Evolutionary conservation across 1,140 invertebrate species (phyloP), one percentile per base, ranked within the genome.

Genomic region (Drosophila subobscura): DNA sequence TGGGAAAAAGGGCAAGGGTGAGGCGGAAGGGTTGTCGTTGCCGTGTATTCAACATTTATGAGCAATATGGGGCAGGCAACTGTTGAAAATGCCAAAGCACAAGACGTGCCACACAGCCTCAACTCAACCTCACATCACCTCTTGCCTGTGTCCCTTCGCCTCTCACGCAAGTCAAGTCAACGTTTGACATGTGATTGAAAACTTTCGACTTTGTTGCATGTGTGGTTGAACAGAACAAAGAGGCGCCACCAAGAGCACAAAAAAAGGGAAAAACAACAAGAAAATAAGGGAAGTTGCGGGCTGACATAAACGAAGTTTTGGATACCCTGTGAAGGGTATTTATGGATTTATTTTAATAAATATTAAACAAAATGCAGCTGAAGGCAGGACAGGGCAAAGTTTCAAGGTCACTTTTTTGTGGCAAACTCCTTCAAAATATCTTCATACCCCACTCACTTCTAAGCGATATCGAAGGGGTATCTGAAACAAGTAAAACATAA

Each of bases 111-210:
- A 37, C 33, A 37, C 33, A 12, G 33, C 33, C 10, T 12, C 33
- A 37, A 3, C 51, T 12, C 61, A 6, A 27, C 25, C 57, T 40
- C 44, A 47, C 55, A 41, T 23, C 16, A 27, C 16, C 16, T 20
- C 16, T 1, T 20, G 16, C 16, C n/a, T n/a, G n/a, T n/a, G n/a
- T n/a, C 49, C 45, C 33, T 33, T 42, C 63, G 71, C 47, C 71
- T 61, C 52, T 67, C 72, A 81, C 71, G 67, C 74, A 65, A 86
- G 83, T 88, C 78, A 86, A 86, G 59, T 83, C 64, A 68, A 75
- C 75, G 78, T 73, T 88, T 88, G 83, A 88, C 83, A 88, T 88
- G 71, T 88, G 83, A 88, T 88, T 88, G 83, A 88, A 88, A 88
- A 88, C 83, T 88, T 88, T 88, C 33, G 83, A 88, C 83, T 88